Evolutionary conservation across 2,797 vertebrate genomes (phyloP).

Genomic region (Cynodonichthys magdalenae): DNA sequence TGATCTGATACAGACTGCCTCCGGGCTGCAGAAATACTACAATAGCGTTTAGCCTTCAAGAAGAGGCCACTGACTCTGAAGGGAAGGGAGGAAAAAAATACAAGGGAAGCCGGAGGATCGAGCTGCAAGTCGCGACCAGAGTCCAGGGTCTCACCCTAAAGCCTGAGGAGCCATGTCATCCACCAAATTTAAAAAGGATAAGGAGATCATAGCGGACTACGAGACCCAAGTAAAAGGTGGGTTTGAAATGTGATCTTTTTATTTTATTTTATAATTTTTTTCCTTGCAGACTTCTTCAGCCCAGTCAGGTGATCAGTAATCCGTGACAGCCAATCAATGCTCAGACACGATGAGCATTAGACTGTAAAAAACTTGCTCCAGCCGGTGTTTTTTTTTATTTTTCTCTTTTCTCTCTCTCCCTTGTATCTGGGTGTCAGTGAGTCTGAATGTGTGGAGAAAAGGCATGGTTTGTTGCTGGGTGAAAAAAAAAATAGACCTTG

Average conservation of each 20-base stretch:
- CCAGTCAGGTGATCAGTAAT: conserved; percentile 36
- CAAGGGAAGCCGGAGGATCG: conserved; percentile 26
- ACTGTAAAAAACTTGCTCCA: not conserved
- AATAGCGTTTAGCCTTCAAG: conserved; percentile 17
- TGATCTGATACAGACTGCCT: conserved; percentile 23
- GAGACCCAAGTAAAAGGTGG: conserved; percentile 98
- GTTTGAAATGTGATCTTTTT: conserved; percentile 41
- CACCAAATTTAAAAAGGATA: conserved; percentile 94
- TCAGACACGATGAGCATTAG: conserved; percentile 28
- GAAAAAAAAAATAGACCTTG: conserved; percentile 56
- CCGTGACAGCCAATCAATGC: conserved; percentile 39
- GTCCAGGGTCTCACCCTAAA: conserved; percentile 64
- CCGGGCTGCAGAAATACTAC: conserved; percentile 25
- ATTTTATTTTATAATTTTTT: not conserved
- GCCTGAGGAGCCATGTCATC: conserved; percentile 88
- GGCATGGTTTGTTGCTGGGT: conserved; percentile 68
- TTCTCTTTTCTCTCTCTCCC: too few species aligned
- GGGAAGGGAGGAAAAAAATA: not conserved
- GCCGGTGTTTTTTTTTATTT: not conserved
- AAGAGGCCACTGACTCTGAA: conserved; percentile 5
- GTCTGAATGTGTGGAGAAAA: conserved; percentile 24
- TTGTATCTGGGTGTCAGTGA: conserved; percentile 23
- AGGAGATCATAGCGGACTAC: conserved; percentile 97
- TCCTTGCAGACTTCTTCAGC: not conserved
- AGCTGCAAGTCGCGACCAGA: conserved; percentile 41